Evolutionary conservation across 2,113 vertebrate species (phyloP).

Genomic region (Ageneiosus marmoratus): DNA sequence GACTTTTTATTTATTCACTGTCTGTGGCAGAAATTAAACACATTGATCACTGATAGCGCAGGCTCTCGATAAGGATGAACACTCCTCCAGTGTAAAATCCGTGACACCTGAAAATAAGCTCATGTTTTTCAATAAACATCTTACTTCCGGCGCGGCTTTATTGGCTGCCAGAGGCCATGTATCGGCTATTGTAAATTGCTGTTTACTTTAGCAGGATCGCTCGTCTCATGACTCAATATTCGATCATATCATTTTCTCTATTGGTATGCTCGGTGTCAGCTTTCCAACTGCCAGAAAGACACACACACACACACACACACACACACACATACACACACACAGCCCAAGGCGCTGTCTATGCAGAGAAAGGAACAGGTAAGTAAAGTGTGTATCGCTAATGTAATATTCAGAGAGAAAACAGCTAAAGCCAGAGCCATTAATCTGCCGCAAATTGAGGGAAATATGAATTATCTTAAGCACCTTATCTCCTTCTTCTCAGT

Average conservation of each 20-base stretch:
- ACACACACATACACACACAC: background rate
- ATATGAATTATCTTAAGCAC: conserved; percentile 73
- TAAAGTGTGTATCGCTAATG: conserved; percentile 56
- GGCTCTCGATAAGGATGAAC: background rate
- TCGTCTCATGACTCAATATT: conserved; percentile 45
- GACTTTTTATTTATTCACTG: background rate
- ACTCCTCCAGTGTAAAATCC: background rate
- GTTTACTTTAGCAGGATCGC: conserved; percentile 29
- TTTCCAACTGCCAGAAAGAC: conserved; percentile 44
- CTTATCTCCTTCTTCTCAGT: conserved; percentile 62
- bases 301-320: background rate
- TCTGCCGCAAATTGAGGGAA: conserved; percentile 66
- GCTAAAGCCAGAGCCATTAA: conserved; percentile 62
- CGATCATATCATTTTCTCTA: conserved; percentile 33
- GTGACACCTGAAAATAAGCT: background rate
- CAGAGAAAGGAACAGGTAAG: conserved; percentile 53
- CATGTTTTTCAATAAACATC: conserved; percentile 11
- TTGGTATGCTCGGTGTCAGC: conserved; percentile 26
- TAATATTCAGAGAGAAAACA: conserved; percentile 24
- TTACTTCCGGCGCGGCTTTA: conserved; percentile 1
- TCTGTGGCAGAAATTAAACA: background rate
- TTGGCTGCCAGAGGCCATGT: conserved; percentile 28
- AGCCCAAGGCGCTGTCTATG: conserved; percentile 33
- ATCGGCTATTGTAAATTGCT: conserved; percentile 21
- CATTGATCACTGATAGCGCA: background rate